These are phyloP conservation scores for Anthophora plumipes DNA, from an alignment of 2,888 invertebrate genomes.

Conservation along the genomic window DNA sequence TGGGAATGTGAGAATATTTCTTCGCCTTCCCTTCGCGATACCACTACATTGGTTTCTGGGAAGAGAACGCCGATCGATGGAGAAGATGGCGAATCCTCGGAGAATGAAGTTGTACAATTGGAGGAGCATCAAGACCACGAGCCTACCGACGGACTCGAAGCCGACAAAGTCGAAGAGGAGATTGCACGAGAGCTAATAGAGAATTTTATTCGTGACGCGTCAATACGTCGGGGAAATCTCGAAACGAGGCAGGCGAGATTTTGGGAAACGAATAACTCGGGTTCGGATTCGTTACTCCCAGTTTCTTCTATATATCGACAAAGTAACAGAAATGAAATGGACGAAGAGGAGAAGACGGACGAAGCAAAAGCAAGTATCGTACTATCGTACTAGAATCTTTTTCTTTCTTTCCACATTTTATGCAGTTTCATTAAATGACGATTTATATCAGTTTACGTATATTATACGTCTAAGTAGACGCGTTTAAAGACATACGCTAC, in stretches of 20 bases:
- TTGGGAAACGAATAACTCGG: not conserved
- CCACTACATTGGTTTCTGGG: constrained; percentile 48
- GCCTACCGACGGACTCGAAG: no score
- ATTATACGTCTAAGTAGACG: no score
- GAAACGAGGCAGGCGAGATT: not conserved
- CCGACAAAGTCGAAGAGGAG: constrained; percentile 40
- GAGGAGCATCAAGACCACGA: not conserved
- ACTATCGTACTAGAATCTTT: no score
- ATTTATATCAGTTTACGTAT: no score
- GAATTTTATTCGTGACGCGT: constrained; percentile 20
- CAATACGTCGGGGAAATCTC: no score
- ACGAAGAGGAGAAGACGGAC: not conserved
- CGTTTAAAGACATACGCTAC: no score
- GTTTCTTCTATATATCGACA: no score
- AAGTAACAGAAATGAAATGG: not conserved
- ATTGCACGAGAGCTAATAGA: constrained; percentile 63
- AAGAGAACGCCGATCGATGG: not conserved
- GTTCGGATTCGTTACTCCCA: no score
- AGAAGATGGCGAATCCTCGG: no score
- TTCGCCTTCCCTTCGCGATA: constrained; percentile 56
- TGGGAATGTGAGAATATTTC: constrained; percentile 59
- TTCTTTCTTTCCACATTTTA: not conserved
- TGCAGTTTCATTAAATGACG: no score
- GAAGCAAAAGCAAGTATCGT: constrained; percentile 1
- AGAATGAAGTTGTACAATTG: not conserved